Evolutionary conservation across 2,888 invertebrate genomes (phyloP).

Genomic region (Hydriomena furcata): DNA sequence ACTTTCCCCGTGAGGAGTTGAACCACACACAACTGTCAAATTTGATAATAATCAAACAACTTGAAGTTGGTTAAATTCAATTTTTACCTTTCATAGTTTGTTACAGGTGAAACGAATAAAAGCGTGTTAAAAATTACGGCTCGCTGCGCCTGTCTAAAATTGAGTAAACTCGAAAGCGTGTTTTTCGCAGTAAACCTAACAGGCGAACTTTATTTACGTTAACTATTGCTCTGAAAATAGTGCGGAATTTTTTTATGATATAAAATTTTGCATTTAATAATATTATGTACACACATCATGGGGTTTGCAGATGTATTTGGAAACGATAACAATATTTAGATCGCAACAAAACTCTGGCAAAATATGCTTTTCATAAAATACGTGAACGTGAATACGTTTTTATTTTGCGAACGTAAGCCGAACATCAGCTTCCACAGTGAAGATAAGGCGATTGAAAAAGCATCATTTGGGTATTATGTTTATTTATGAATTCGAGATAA

Average conservation of each 20-base stretch:
- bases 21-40: too few relatives aligned
- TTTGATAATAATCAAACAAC: too few relatives aligned
- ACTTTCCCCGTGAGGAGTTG: too few relatives aligned
- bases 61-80: too few relatives aligned
- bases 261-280: slow-evolving; percentile 5
- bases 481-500: slow-evolving; percentile 30
- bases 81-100: too few relatives aligned
- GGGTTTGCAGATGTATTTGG: slow-evolving; percentile 4
- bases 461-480: slow-evolving; percentile 13
- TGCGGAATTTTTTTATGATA: not conserved
- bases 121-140: not conserved
- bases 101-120: too few relatives aligned
- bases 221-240: not conserved
- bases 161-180: slow-evolving; percentile 1
- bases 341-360: slow-evolving; percentile 10
- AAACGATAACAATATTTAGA: slow-evolving; percentile 18
- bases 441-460: slow-evolving; percentile 28
- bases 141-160: not conserved
- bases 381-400: slow-evolving; percentile 22
- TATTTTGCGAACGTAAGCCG: slow-evolving; percentile 13
- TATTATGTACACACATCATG: not conserved
- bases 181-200: not conserved
- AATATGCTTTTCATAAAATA: slow-evolving; percentile 26
- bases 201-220: not conserved
- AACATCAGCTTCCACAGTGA: slow-evolving; percentile 19